Percentiles rank a stretch among this genome's conserved stretches.
Evolutionary conservation across 2,888 invertebrate species (phyloP).

Genomic region (Nymphalis polychloros): DNA sequence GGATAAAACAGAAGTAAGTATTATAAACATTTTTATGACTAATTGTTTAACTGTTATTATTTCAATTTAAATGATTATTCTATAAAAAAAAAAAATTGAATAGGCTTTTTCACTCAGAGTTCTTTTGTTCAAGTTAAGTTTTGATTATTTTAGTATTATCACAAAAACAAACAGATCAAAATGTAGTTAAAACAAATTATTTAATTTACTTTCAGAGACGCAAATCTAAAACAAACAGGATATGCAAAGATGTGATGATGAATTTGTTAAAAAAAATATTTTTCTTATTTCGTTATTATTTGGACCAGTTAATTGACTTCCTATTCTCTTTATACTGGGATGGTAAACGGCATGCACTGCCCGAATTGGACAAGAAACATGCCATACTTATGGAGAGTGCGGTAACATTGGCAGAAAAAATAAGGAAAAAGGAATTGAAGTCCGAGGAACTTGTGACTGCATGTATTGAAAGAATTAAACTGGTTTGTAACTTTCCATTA

Average conservation of each 20-base stretch:
- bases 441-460: conserved; percentile 86
- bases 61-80: too few relatives aligned
- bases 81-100: too few relatives aligned
- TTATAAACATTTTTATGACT: background rate
- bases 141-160: too few relatives aligned
- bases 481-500: conserved; percentile 64
- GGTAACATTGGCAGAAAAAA: conserved; percentile 84
- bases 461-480: conserved; percentile 89
- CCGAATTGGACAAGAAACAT: conserved; percentile 62
- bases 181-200: too few relatives aligned
- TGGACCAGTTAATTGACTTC: conserved; percentile 65
- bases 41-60: background rate
- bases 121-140: too few relatives aligned
- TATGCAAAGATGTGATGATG: conserved; percentile 60
- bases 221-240: conserved; percentile 60
- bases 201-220: conserved; percentile 47
- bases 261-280: conserved; percentile 60
- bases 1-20: conserved; percentile 27
- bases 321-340: conserved; percentile 66
- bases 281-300: conserved; percentile 57
- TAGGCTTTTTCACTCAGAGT: too few relatives aligned
- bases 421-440: conserved; percentile 83
- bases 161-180: too few relatives aligned
- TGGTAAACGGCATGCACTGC: conserved; percentile 53
- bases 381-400: conserved; percentile 82